phyloP scores from a whole-genome alignment of 2,888 invertebrate genomes.

The Cinara cedri region DNA sequence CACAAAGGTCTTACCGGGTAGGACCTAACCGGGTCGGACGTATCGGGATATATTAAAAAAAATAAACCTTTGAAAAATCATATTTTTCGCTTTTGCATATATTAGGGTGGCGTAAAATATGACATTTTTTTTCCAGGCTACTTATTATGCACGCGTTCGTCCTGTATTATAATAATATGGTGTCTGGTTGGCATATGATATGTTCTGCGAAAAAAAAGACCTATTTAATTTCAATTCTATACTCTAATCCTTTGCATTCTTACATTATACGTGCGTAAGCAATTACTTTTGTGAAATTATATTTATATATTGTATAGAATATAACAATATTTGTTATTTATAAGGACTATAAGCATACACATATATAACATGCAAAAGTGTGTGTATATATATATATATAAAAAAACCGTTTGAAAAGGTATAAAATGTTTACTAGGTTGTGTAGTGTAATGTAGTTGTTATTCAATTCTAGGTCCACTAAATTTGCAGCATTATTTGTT shows the following conservation, averaged over 20 bases:
- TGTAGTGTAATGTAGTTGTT: too few species aligned
- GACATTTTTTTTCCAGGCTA: constrained; percentile 25
- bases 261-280: too few species aligned
- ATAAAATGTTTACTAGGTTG: not conserved
- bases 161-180: not conserved
- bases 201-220: not conserved
- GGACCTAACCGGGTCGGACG: not conserved
- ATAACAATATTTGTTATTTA: too few species aligned
- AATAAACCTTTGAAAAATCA: constrained; percentile 33
- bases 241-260: not conserved
- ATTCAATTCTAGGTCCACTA: not conserved
- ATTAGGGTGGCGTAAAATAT: not conserved
- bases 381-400: too few species aligned
- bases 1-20: not conserved
- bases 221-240: constrained; percentile 36
- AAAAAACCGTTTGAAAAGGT: not conserved
- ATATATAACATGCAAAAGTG: too few species aligned
- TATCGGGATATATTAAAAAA: constrained; percentile 28
- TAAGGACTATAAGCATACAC: too few species aligned
- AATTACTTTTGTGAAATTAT: constrained; percentile 3
- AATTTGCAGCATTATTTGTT: not conserved
- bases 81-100: constrained; percentile 4
- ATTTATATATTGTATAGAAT: not conserved
- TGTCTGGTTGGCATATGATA: constrained; percentile 20
- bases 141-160: constrained; percentile 15